Evolutionary conservation across 1,140 invertebrate species (phyloP), one percentile per base, ranked within the genome.

Genomic region (Notospermus geniculatus): DNA sequence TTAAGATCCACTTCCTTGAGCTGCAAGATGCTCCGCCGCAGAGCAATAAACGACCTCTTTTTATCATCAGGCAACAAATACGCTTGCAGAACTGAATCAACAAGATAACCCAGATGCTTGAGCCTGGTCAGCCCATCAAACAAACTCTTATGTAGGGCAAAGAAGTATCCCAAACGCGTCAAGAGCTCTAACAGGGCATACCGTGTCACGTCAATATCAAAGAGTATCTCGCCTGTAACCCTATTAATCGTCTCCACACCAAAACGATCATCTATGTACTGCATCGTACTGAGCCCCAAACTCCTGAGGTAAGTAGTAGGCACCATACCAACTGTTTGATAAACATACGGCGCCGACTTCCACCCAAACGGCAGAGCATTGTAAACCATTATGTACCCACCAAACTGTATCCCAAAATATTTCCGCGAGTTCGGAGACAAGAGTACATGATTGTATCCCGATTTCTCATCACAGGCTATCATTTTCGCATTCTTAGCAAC

Each of bases 381-480:
- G n/a, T 23, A 50, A 5, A 50, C 46, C n/a, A 23, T 23, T 7
- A 50, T 23, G 25, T 50, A 27, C 46, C 46, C 46, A 4, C 25
- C 46, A 19, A 19, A 50, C 25, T 50, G 19, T 7, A 50, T 50
- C 25, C 46, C 46, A 9, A 50, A 27, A n/a, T 7, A 50, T n/a
- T 50, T 50, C n/a, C 25, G n/a, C 4, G 19, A 23, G 5, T 50
- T n/a, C n/a, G n/a, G 5, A 4, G 46, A 50, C 19, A 50, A 19
- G 9, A 5, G n/a, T 7, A 50, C n/a, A 50, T 50, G 46, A 27
- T 50, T 27, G n/a, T 50, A 50, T n/a, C 60, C 30, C 46, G 17
- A 54, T 29, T 64, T 64, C 19, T 64, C 57, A 32, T 64, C 62
- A 55, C 32, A 59, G 2, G 52, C 45, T 30, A 60, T 19, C 27